phyloP scores from a whole-genome alignment of 2,113 vertebrate species.

The Pelusios castaneus region DNA sequence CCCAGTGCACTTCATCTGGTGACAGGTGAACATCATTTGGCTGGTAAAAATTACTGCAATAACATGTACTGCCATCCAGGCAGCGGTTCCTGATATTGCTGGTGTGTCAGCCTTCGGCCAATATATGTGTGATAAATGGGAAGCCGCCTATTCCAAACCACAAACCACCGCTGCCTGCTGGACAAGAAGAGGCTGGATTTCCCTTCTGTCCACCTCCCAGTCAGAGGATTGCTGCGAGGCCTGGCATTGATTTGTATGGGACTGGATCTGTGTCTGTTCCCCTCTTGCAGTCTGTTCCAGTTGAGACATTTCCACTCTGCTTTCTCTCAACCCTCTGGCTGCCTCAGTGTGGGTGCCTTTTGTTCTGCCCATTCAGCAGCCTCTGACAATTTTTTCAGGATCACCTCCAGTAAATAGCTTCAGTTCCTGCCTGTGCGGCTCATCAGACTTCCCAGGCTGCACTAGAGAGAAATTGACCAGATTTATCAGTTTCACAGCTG shows the following conservation, averaged over 20 bases:
- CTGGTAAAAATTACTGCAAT: accelerated
- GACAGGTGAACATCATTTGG: accelerated
- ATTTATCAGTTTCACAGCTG: not conserved
- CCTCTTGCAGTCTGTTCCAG: no score
- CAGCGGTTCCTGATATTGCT: accelerated
- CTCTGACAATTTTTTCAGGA: not conserved
- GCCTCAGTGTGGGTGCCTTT: accelerated
- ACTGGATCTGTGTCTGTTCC: not conserved
- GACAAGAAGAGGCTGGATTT: not conserved
- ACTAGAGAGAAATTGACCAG: not conserved
- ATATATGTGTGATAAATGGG: not conserved
- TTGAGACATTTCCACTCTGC: no score
- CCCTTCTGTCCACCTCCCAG: not conserved
- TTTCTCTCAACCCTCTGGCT: no score
- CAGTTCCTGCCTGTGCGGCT: not conserved
- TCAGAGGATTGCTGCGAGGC: not conserved
- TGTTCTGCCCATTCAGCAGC: not conserved
- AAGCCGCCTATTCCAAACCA: not conserved
- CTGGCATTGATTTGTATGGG: not conserved
- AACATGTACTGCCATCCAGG: not conserved
- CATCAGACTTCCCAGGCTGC: not conserved
- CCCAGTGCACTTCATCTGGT: not conserved
- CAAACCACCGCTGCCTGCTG: not conserved
- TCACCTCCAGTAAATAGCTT: accelerated
- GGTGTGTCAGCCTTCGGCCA: not conserved